These are phyloP conservation scores for Porites lobata DNA, from an alignment of 92 coral and sea anemone species.

Conservation along the genomic window DNA sequence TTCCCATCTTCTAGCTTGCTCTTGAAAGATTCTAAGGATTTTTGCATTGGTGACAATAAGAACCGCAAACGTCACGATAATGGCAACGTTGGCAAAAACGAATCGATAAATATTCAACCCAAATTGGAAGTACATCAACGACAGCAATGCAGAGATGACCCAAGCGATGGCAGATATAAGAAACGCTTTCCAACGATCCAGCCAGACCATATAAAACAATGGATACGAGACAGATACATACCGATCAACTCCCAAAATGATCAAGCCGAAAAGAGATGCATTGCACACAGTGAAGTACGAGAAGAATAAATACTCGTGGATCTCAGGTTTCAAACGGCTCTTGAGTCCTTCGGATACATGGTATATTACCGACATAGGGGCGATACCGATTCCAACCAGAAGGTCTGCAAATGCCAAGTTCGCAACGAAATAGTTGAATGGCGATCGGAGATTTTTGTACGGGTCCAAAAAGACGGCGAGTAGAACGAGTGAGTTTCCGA, in stretches of 20 bases:
- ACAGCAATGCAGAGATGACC: constrained; percentile 74
- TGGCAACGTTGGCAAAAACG: constrained; percentile 89
- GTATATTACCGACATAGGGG: constrained; percentile 74
- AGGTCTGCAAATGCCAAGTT: constrained; percentile 79
- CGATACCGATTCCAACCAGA: constrained; percentile 70
- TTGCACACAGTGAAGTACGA: constrained; percentile 83
- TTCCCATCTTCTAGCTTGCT: constrained; percentile 68
- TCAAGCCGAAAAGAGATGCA: constrained; percentile 84
- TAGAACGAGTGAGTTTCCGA: constrained; percentile 71
- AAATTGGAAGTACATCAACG: constrained; percentile 79
- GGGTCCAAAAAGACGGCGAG: constrained; percentile 79
- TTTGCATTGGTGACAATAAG: constrained; percentile 57
- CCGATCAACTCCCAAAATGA: constrained; percentile 87
- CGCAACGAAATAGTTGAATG: constrained; percentile 82
- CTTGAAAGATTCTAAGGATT: constrained; percentile 51
- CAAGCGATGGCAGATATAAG: constrained; percentile 67
- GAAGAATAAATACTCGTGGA: constrained; percentile 52
- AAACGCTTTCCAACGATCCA: constrained; percentile 62
- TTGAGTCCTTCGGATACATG: constrained; percentile 73
- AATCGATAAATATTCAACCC: constrained; percentile 85
- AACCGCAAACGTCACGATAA: constrained; percentile 81
- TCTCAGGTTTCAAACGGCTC: background rate
- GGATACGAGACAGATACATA: constrained; percentile 82
- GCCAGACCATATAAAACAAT: constrained; percentile 66
- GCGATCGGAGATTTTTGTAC: constrained; percentile 76